A percentile compares a stretch with the other conserved stretches of the same genome.
Evolutionary conservation across 2,888 invertebrate genomes (phyloP).

Genomic region (Gymnoscelis rufifasciata): DNA sequence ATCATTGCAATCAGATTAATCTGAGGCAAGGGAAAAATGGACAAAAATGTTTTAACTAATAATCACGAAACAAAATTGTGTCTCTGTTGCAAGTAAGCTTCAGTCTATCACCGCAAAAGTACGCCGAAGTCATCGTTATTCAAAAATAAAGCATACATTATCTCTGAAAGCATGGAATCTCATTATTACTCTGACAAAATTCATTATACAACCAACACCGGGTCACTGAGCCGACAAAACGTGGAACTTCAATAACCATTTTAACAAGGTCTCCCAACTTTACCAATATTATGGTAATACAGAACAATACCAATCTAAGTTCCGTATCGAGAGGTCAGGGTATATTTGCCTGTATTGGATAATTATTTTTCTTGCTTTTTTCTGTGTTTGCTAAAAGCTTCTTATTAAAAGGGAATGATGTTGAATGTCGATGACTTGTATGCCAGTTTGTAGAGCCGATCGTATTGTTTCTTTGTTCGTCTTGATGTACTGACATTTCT

Average conservation of each 20-base stretch:
- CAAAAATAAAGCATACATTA: not conserved
- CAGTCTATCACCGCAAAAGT: too few relatives aligned
- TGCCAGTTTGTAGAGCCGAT: not conserved
- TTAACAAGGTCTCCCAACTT: slow-evolving; percentile 16
- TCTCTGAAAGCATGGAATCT: slow-evolving; percentile 1
- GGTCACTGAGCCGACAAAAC: slow-evolving; percentile 23
- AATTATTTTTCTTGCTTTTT: slow-evolving; percentile 21
- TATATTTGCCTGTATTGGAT: slow-evolving; percentile 17
- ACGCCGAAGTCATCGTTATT: too few relatives aligned
- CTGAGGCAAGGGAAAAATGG: too few relatives aligned
- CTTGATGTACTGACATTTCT: too few relatives aligned
- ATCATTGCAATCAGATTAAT: too few relatives aligned
- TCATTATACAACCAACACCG: slow-evolving; percentile 8
- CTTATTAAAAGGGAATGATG: not conserved
- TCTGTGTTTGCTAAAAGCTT: not conserved
- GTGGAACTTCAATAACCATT: slow-evolving; percentile 21
- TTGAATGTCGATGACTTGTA: not conserved
- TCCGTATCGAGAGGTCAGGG: slow-evolving; percentile 9
- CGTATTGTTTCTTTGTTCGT: not conserved
- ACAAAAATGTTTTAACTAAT: too few relatives aligned
- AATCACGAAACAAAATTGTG: too few relatives aligned
- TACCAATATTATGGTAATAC: slow-evolving; percentile 21
- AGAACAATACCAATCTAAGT: slow-evolving; percentile 18
- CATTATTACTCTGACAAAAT: slow-evolving; percentile 5
- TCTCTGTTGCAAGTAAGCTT: too few relatives aligned